Evolutionary conservation across 2,888 invertebrate species (phyloP), one percentile per base, ranked within the genome.

Genomic region (Agonopterix heracliana): DNA sequence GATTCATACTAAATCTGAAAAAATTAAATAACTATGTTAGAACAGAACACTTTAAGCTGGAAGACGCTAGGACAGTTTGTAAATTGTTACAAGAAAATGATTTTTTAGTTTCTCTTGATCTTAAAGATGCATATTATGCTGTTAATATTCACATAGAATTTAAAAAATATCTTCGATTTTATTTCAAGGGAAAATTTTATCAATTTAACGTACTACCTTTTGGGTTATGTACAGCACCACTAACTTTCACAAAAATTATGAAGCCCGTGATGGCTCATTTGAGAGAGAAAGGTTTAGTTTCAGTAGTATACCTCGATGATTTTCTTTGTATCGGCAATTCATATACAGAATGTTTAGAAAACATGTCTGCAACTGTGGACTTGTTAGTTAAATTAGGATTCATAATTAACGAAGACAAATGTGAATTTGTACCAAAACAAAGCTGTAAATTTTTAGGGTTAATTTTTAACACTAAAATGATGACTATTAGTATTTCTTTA

Each of bases 1-100:
- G 52, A 35, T 55, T 57, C 46, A 57, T 54, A 46, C 36, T 55
- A 34, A 55, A 53, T 10, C 13, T 54, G 10, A 52, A 50, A 44
- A 13, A 17, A 1, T 26, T 51, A 11, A 47, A 51, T 47, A 40
- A 46, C 4, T 50, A 41, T 13, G 40, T 53, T 10, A 11, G 34
- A 12, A 46, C 51, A 13, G 41, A 50, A 17, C 54, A 54, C 26
- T 56, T 56, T 46, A 56, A 54, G 38, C 34, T 54, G 34, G 54
- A 56, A 47, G 56, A 56, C 34, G 13, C 47, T 10, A 35, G 55
- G 9, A 50, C 51, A 17, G 47, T 47, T 1, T 47, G 48, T 36
- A 51, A 50, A 44, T 17, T 55, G 13, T 36, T 55, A 13, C 11
- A 26, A 3, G 34, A 34, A 11, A 35, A 46, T 45, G 26, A 43